A percentile compares a stretch with the other conserved stretches of the same genome.
These are phyloP conservation scores for Eucidaris tribuloides DNA, from an alignment of 35 echinoderm and acorn worm species.

Conservation along the genomic window DNA sequence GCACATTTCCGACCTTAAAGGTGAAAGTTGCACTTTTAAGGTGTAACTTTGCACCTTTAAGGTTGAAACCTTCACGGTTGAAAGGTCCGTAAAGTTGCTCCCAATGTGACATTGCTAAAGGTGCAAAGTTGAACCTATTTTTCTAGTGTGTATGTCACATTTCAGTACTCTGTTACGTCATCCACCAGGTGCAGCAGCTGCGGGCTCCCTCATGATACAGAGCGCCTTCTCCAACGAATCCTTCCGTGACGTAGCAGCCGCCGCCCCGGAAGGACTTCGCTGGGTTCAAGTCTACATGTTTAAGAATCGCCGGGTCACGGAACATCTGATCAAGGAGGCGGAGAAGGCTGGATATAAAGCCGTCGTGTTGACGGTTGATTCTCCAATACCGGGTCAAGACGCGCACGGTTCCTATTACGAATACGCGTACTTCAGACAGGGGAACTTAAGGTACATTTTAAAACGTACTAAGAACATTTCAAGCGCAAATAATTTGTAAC, in stretches of 20 bases:
- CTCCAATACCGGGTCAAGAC: slow-evolving; percentile 25
- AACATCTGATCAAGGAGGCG: slow-evolving; percentile 32
- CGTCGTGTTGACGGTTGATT: slow-evolving; percentile 72
- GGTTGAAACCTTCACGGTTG: no score
- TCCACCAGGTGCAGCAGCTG: not conserved
- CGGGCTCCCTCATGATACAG: slow-evolving; percentile 18
- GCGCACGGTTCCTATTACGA: not conserved
- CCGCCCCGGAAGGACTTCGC: not conserved
- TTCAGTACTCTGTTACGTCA: not conserved
- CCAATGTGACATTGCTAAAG: no score
- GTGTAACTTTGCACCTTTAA: not conserved
- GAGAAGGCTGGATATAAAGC: slow-evolving; percentile 64
- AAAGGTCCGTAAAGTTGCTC: no score
- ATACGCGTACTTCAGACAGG: not conserved
- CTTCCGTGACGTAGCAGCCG: not conserved
- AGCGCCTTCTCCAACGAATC: slow-evolving; percentile 2
- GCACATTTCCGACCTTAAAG: not conserved
- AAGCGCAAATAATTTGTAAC: no score
- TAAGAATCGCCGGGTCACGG: slow-evolving; percentile 2
- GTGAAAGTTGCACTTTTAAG: not conserved
- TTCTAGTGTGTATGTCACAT: not conserved
- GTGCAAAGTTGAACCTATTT: not conserved
- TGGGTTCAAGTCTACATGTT: slow-evolving; percentile 73
- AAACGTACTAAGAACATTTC: no score
- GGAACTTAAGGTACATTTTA: not conserved